Conservation (phyloP, 2,888 invertebrate species). For the Hipparchia sbordonii region DNA sequence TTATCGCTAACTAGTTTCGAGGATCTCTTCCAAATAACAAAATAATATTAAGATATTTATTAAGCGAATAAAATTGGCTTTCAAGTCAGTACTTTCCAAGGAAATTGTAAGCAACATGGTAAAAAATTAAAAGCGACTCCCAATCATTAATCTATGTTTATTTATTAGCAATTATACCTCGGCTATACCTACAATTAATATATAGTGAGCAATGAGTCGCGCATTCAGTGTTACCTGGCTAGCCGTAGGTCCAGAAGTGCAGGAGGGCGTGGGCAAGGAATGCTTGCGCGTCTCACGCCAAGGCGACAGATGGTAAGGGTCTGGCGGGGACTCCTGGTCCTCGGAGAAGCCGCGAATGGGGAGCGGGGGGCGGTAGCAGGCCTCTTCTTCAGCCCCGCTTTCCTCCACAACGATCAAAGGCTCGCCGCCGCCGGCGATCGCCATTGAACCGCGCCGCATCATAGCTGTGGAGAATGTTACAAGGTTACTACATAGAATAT, state of each 20-base stretch:
- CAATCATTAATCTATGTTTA: too few species aligned
- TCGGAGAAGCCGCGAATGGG: conserved; percentile 85
- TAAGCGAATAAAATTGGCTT: too few species aligned
- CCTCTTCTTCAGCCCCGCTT: conserved; percentile 86
- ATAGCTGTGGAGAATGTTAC: conserved; percentile 59
- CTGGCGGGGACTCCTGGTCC: conserved; percentile 90
- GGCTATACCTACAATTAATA: too few species aligned
- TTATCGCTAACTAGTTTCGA: too few species aligned
- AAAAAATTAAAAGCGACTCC: too few species aligned
- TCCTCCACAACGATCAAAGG: conserved; percentile 93
- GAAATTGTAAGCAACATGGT: too few species aligned
- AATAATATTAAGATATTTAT: too few species aligned
- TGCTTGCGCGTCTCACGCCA: conserved; percentile 92
- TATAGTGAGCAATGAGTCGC: too few species aligned
- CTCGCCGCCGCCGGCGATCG: conserved; percentile 84
- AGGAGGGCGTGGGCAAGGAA: conserved; percentile 92
- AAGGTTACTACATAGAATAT: too few species aligned
- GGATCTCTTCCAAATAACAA: too few species aligned
- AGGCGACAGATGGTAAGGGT: conserved; percentile 91
- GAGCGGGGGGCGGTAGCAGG: conserved; percentile 76
- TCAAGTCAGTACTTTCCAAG: too few species aligned
- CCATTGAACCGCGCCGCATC: conserved; percentile 87
- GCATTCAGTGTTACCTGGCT: conserved; percentile 85
- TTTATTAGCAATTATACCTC: too few species aligned
- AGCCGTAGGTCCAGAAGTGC: conserved; percentile 92